Percentiles rank a stretch among this genome's conserved stretches.
Evolutionary conservation across 2,113 vertebrate genomes (phyloP).

Genomic region (Gila orcuttii): DNA sequence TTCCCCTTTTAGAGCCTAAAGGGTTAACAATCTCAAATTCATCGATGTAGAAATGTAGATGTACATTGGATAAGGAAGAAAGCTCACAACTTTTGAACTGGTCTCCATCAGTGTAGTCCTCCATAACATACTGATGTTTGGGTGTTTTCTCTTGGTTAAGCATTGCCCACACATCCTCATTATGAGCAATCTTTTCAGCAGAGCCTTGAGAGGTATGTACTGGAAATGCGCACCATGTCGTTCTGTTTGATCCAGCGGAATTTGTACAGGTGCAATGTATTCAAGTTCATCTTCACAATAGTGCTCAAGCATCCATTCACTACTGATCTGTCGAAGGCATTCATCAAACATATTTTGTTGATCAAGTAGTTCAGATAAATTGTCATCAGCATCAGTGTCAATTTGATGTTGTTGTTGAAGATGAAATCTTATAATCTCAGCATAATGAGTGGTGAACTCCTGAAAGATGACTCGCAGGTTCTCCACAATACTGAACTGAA

Average conservation of each 20-base stretch:
- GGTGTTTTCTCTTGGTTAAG: not conserved
- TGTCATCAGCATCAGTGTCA: not conserved
- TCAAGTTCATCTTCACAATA: not conserved
- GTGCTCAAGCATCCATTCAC: slow-evolving; percentile 4
- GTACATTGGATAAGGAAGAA: not conserved
- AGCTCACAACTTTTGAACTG: not conserved
- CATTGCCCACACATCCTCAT: no score
- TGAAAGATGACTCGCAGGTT: no score
- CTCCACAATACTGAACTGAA: no score
- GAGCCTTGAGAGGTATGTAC: no score
- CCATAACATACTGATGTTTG: not conserved
- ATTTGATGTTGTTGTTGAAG: not conserved
- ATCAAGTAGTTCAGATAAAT: not conserved
- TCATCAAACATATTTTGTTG: not conserved
- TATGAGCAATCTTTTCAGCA: no score
- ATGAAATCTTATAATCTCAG: no score
- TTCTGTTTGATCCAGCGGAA: not conserved
- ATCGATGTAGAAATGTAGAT: not conserved
- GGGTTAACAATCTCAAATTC: no score
- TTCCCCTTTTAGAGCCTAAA: no score
- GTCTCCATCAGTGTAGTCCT: slow-evolving; percentile 1
- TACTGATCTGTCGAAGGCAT: not conserved
- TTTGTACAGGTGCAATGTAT: not conserved
- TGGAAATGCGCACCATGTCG: not conserved
- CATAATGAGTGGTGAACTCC: no score